Conservation (phyloP, 2,888 invertebrate species). For the Ceramica pisi region DNA sequence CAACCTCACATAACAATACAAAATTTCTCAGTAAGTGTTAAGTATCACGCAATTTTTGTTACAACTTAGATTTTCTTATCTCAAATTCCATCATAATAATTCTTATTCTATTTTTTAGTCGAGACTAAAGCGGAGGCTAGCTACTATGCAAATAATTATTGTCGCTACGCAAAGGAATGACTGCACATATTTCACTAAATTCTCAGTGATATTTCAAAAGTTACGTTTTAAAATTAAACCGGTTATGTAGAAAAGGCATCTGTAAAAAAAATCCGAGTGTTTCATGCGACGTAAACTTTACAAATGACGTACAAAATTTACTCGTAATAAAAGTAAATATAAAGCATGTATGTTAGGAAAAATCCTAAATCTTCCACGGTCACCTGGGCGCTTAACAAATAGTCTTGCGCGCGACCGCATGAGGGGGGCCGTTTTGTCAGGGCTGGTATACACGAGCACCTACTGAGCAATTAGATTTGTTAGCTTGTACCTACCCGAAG, state of each 20-base stretch:
- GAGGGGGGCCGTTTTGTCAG: constrained; percentile 87
- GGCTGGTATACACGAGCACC: constrained; percentile 85
- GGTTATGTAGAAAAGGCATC: constrained; percentile 55
- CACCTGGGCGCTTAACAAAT: constrained; percentile 87
- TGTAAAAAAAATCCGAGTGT: constrained; percentile 53
- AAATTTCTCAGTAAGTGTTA: constrained; percentile 66
- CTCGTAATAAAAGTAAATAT: constrained; percentile 59
- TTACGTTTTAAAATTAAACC: constrained; percentile 48
- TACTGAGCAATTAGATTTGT: constrained; percentile 91
- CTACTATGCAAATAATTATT: constrained; percentile 55
- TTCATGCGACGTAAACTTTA: constrained; percentile 54
- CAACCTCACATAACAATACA: constrained; percentile 42
- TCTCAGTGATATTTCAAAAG: constrained; percentile 52
- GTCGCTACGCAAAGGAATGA: constrained; percentile 55
- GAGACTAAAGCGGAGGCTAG: constrained; percentile 42
- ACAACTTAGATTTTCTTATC: constrained; percentile 61
- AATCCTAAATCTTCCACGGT: constrained; percentile 75
- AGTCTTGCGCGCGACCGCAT: constrained; percentile 81
- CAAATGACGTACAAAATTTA: constrained; percentile 55
- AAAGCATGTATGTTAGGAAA: constrained; percentile 62
- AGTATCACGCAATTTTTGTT: constrained; percentile 64
- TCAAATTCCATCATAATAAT: constrained; percentile 63
- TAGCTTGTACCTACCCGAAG: constrained; percentile 88
- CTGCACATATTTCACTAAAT: constrained; percentile 56
- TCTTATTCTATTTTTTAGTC: constrained; percentile 57